Evolutionary conservation across 2,797 vertebrate genomes (phyloP), one percentile per base, ranked within the genome.

Genomic region (Hyperoplus immaculatus): DNA sequence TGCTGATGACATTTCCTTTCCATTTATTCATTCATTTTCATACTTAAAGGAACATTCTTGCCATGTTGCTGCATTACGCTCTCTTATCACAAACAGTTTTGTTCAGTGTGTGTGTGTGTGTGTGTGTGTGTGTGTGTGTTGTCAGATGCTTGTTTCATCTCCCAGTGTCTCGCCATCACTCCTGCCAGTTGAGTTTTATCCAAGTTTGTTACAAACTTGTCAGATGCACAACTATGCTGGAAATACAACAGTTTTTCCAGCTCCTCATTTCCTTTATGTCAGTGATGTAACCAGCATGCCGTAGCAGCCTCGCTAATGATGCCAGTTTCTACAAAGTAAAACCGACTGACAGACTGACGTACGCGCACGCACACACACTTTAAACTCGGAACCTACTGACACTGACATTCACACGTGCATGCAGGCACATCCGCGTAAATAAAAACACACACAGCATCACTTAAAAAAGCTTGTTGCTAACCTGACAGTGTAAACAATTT

Each of bases 261-360:
- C 59, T 68, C n/a, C 46, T 51, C 43, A 67, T 72, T 69, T 80
- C 41, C 59, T 46, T 4, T 53, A 80, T 81, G 87, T 86, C 80
- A 83, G 8, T 51, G 61, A 36, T 76, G 47, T 53, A 78, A 18
- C 64, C 62, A 66, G 65, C 59, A 42, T 51, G 59, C 42, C 60
- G 41, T 45, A 47, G 63, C 77, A 86, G 78, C 55, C 80, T 63
- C 47, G 14, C 75, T 87, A 88, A 88, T 85, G 84, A 89, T 69
- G 80, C 54, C 78, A 68, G 80, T 80, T 83, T 85, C 72, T 77
- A 77, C 68, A 68, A 18, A 8, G 74, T 56, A 83, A 77, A 69
- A 55, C 59, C 10, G 78, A 80, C 59, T 81, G 84, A 84, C 78
- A 73, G 76, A 54, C 42, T 38, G 41, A 43, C 67, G 58, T 60